Conservation (phyloP, 2,888 invertebrate species). For the Acrobasis consociella region DNA sequence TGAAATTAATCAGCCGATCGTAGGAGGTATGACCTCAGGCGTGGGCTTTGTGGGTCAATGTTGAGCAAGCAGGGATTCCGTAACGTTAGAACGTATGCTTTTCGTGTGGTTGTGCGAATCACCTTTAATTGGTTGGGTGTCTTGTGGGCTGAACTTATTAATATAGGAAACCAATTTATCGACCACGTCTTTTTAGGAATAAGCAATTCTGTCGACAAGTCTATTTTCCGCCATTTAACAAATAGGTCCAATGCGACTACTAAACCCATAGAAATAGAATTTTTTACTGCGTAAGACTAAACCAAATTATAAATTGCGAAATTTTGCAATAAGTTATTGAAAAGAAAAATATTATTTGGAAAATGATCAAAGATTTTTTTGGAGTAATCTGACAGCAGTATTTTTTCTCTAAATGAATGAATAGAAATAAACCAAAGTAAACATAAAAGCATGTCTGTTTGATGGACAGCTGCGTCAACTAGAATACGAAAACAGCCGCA, state of each 20-base stretch:
- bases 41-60: slow-evolving; percentile 38
- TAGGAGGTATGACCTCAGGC: slow-evolving; percentile 28
- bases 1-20: slow-evolving; percentile 26
- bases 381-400: no score
- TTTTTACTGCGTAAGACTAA: no score
- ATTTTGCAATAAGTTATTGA: no score
- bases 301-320: no score
- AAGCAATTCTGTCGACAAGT: no score
- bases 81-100: slow-evolving; percentile 18
- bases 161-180: not conserved
- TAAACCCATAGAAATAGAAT: no score
- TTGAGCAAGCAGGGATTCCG: slow-evolving; percentile 30
- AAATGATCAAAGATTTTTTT: no score
- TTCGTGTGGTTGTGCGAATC: slow-evolving; percentile 11
- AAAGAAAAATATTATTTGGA: no score
- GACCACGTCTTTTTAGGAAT: no score
- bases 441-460: not conserved
- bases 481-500: not conserved
- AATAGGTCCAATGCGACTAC: no score
- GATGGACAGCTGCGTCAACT: not conserved
- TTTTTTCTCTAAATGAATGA: no score
- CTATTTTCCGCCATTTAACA: no score
- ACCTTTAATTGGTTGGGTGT: slow-evolving; percentile 13
- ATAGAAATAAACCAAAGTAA: not conserved
- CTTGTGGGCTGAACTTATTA: slow-evolving; percentile 11